Percentiles rank a stretch among this genome's conserved stretches.
These are phyloP conservation scores for Meandrusa payeni DNA, from an alignment of 2,888 invertebrate genomes.

Conservation along the genomic window DNA sequence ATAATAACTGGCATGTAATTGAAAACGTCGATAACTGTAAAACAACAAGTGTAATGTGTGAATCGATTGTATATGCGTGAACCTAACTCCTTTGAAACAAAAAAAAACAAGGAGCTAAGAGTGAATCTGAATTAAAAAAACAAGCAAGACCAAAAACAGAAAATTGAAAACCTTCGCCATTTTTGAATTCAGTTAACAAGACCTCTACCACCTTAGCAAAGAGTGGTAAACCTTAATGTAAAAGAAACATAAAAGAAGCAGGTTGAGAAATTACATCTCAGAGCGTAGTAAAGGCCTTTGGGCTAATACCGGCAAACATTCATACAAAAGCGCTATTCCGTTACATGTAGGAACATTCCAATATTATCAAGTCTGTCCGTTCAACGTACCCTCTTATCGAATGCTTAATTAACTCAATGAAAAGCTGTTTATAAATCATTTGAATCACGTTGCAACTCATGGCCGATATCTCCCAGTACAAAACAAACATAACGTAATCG, in stretches of 20 bases:
- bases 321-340: constrained; percentile 42
- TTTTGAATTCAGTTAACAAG: too few relatives aligned
- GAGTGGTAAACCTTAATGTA: too few relatives aligned
- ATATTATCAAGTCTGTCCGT: constrained; percentile 42
- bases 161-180: too few relatives aligned
- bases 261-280: too few relatives aligned
- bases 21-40: constrained; percentile 1
- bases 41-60: neutral
- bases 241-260: too few relatives aligned
- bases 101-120: too few relatives aligned
- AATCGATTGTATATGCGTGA: neutral
- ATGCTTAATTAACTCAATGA: constrained; percentile 46
- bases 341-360: constrained; percentile 40
- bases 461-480: constrained; percentile 32
- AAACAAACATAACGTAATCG: constrained; percentile 20
- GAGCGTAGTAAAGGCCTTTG: too few relatives aligned
- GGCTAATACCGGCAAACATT: too few relatives aligned
- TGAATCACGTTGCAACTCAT: constrained; percentile 36
- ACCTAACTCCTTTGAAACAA: too few relatives aligned
- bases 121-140: too few relatives aligned
- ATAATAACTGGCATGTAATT: constrained; percentile 9
- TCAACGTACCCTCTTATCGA: constrained; percentile 46
- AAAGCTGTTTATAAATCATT: constrained; percentile 45
- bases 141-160: too few relatives aligned
- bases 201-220: too few relatives aligned